A percentile compares a stretch with the other conserved stretches of the same genome.
Evolutionary conservation across 2,888 invertebrate species (phyloP).

Genomic region (Minunthozetes semirufus): DNA sequence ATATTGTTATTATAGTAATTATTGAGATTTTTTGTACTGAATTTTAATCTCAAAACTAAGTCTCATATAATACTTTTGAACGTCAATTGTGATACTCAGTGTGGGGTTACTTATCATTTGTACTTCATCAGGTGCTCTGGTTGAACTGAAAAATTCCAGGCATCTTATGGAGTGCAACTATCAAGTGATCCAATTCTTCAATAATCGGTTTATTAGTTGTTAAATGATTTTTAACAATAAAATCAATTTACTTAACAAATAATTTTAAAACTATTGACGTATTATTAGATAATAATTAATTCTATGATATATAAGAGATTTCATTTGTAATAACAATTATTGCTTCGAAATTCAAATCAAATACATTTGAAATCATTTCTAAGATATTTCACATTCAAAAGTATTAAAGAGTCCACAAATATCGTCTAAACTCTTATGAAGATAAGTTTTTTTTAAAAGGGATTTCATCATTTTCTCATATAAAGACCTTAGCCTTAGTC

Average conservation of each 20-base stretch:
- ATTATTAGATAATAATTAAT: background rate
- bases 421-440: no score
- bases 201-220: background rate
- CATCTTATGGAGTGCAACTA: slow-evolving; percentile 31
- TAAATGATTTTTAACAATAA: background rate
- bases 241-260: background rate
- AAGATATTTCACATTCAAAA: background rate
- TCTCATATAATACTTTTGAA: no score
- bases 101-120: slow-evolving; percentile 15
- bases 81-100: no score
- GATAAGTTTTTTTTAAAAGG: no score
- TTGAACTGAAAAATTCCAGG: slow-evolving; percentile 4
- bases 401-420: no score
- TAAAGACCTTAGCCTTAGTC: no score
- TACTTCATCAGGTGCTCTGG: slow-evolving; percentile 35
- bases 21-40: no score
- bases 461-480: no score
- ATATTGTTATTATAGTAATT: no score
- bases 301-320: background rate
- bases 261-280: no score
- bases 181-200: slow-evolving; percentile 10
- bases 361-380: background rate
- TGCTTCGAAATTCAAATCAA: background rate
- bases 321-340: background rate
- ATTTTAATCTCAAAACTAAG: no score